Percentiles rank a stretch among this genome's conserved stretches.
Evolutionary conservation across 2,113 vertebrate species (phyloP).

Genomic region (Ramphastos sulfuratus): DNA sequence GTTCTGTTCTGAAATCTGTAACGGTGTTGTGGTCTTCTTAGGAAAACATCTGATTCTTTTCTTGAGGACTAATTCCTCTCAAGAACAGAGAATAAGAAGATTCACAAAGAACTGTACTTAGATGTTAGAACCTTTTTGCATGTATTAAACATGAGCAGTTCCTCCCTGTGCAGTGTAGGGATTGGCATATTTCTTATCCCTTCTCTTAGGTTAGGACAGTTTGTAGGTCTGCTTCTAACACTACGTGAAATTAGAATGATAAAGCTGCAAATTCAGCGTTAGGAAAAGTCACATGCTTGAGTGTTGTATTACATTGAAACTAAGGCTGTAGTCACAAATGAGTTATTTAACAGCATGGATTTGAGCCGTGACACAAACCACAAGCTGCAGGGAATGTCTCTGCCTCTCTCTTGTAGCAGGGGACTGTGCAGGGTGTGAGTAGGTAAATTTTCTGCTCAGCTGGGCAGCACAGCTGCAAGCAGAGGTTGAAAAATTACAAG

Average conservation of each 20-base stretch:
- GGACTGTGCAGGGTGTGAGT: too few species aligned
- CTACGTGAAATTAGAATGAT: neutral
- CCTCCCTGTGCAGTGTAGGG: neutral
- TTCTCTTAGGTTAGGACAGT: neutral
- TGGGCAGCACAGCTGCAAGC: too few species aligned
- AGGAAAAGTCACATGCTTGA: neutral
- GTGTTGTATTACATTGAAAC: neutral
- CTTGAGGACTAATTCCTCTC: neutral
- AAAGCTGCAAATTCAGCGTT: neutral
- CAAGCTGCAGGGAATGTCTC: too few species aligned
- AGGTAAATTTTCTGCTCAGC: too few species aligned
- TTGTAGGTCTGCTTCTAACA: neutral
- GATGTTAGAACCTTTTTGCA: accelerated
- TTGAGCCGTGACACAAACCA: neutral
- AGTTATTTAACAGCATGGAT: neutral
- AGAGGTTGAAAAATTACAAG: too few species aligned
- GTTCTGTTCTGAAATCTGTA: neutral
- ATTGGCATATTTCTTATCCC: accelerated
- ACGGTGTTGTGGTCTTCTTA: neutral
- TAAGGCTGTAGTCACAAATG: neutral
- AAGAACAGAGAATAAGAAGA: neutral
- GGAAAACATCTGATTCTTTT: constrained; percentile 9
- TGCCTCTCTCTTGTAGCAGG: too few species aligned
- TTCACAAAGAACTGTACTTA: neutral
- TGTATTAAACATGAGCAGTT: neutral